Percentiles rank a stretch among this genome's conserved stretches.
Evolutionary conservation across 2,113 vertebrate genomes (phyloP).

Genomic region (Protomyctophum bolini): DNA sequence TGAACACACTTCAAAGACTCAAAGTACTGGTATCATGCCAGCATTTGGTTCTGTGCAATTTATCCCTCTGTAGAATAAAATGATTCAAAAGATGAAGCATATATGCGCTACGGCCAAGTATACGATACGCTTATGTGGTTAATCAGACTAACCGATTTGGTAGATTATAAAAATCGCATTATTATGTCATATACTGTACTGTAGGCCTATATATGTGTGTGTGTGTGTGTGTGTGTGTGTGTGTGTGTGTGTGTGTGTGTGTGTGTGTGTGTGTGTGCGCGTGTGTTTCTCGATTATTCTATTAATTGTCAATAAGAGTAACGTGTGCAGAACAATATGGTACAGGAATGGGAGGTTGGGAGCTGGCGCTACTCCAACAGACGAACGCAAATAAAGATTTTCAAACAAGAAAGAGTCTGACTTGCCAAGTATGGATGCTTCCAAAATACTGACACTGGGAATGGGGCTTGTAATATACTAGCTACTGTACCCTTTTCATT

Average conservation of each 20-base stretch:
- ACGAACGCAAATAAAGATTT: conserved; percentile 45
- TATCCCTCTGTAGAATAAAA: conserved; percentile 28
- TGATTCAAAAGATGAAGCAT: conserved; percentile 34
- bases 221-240: too few species aligned
- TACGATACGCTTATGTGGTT: too few species aligned
- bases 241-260: too few species aligned
- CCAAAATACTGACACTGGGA: conserved; percentile 50
- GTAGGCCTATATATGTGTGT: too few species aligned
- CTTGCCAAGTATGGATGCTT: conserved; percentile 57
- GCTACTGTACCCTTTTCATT: conserved; percentile 21
- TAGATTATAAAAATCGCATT: too few species aligned
- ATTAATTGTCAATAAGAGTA: conserved; percentile 33
- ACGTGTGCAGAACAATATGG: conserved; percentile 26
- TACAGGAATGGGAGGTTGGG: conserved; percentile 34
- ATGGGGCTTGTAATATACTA: conserved; percentile 23
- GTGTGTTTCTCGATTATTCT: not conserved
- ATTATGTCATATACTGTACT: too few species aligned
- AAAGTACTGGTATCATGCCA: conserved; percentile 18
- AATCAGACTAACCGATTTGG: too few species aligned
- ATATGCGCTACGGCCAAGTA: not conserved
- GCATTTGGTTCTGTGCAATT: conserved; percentile 22
- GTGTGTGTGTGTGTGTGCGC: too few species aligned
- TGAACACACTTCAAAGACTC: conserved; percentile 3
- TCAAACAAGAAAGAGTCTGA: conserved; percentile 52
- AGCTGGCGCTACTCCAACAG: conserved; percentile 51